Base-by-base conservation (phyloP, 2,888 invertebrate genomes). In the Tetheella fluctuosa region DNA sequence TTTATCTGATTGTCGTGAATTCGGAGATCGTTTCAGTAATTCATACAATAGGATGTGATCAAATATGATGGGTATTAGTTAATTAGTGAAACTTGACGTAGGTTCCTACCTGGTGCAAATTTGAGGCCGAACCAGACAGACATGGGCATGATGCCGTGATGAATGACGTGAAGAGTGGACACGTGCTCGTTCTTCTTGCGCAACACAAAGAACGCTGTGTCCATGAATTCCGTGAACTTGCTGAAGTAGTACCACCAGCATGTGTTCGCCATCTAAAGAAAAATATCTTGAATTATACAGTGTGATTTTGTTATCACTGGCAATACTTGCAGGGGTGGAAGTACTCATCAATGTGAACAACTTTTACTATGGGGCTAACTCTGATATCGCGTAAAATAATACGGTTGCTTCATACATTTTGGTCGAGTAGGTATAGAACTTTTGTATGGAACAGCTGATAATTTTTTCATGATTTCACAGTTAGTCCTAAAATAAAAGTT, bases 241-340 rank as follows among this genome's bases (percentile, higher is more conserved):
- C 98, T 97, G 90, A 99, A 96, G 94, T 97, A 98, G 91, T 98
- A 99, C 98, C 97, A 98, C 98, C 98, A 99, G 90, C 98, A 98
- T 52, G 97, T 97, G 78, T 95, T 95, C 59, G 97, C 97, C 97
- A 99, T 98, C 97, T 97, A 69, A 30, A 30, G 15, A 34, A 59
- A 20, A 58, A 52, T 15, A 55, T 12, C 39, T 1, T 7, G 7
- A n/a, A n/a, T 39, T 6, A 25, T 25, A 6, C n/a, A n/a, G n/a
- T n/a, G n/a, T n/a, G n/a, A n/a, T n/a, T n/a, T n/a, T n/a, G n/a
- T n/a, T n/a, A n/a, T n/a, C n/a, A n/a, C n/a, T n/a, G n/a, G n/a
- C n/a, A n/a, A n/a, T n/a, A n/a, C n/a, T n/a, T n/a, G n/a, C n/a
- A n/a, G n/a, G n/a, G n/a, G n/a, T n/a, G n/a, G n/a, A n/a, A n/a